A percentile compares a stretch with the other conserved stretches of the same genome.
These are phyloP conservation scores for Elachura formosa DNA, from an alignment of 2,113 vertebrate genomes.

Conservation along the genomic window DNA sequence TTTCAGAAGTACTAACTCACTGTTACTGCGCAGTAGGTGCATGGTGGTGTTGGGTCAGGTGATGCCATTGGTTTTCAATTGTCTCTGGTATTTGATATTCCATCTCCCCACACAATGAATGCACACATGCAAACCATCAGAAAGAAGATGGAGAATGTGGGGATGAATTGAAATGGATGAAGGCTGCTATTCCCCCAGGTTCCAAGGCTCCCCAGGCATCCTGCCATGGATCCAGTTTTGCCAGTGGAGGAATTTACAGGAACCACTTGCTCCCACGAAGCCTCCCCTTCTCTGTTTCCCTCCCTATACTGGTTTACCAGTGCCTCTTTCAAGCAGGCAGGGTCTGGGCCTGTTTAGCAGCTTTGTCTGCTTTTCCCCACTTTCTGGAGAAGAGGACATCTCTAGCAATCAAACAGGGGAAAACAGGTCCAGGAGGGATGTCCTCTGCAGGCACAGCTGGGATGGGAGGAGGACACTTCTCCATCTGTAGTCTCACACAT, in stretches of 20 bases:
- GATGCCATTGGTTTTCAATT: neutral
- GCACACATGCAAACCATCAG: neutral
- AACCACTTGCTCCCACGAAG: neutral
- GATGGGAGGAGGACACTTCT: neutral
- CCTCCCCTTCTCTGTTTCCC: neutral
- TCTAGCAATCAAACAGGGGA: neutral
- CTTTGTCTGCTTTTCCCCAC: neutral
- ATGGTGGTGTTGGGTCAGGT: rapidly evolving
- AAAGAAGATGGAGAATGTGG: neutral
- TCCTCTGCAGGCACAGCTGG: neutral
- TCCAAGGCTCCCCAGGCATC: neutral
- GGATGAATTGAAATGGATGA: neutral
- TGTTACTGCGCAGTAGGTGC: neutral
- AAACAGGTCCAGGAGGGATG: neutral
- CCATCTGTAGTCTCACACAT: neutral
- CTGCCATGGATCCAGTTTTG: neutral
- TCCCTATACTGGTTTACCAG: neutral
- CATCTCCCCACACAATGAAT: neutral
- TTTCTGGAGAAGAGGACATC: neutral
- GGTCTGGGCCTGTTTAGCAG: neutral
- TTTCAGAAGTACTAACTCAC: neutral
- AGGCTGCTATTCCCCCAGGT: neutral
- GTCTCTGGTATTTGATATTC: neutral
- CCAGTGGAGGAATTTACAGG: neutral
- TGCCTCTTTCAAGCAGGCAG: neutral